Evolutionary conservation across 2,797 vertebrate species (phyloP).

Genomic region (Lutjanus campechanus): DNA sequence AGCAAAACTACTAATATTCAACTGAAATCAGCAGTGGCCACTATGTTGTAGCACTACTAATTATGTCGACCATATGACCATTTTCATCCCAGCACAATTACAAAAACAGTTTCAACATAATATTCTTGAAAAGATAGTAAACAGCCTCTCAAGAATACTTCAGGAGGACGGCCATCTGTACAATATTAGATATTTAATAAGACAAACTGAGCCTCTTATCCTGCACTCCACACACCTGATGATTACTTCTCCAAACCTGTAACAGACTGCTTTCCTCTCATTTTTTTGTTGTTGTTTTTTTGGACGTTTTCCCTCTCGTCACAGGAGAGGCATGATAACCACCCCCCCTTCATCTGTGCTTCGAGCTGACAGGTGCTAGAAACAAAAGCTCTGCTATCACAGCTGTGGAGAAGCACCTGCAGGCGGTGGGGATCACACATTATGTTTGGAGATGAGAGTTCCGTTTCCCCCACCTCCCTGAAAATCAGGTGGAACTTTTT

Average conservation of each 20-base stretch:
- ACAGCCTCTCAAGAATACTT: not conserved
- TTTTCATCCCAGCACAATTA: not conserved
- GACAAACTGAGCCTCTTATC: not conserved
- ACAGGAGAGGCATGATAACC: constrained; percentile 8
- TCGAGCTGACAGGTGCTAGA: constrained; percentile 45
- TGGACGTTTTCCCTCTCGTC: not conserved
- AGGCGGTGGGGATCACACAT: constrained; percentile 19
- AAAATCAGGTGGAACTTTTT: constrained; percentile 12
- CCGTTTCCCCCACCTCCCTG: not conserved
- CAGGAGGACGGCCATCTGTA: not conserved
- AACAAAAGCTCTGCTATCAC: constrained; percentile 39
- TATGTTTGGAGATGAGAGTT: constrained; percentile 9
- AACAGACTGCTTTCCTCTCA: not conserved
- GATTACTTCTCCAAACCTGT: not conserved
- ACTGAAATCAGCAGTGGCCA: not conserved
- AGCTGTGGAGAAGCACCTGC: constrained; percentile 26
- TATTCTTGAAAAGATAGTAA: not conserved
- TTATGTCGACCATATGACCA: not conserved
- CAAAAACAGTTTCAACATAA: not conserved
- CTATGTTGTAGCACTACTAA: not conserved
- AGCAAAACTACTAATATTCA: not conserved
- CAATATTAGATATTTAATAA: not conserved
- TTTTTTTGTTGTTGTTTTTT: not conserved
- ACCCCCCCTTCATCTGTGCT: constrained; percentile 1
- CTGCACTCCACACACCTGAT: not conserved